Conservation (phyloP, 1,140 invertebrate species). For the Neodiprion pinetum region DNA sequence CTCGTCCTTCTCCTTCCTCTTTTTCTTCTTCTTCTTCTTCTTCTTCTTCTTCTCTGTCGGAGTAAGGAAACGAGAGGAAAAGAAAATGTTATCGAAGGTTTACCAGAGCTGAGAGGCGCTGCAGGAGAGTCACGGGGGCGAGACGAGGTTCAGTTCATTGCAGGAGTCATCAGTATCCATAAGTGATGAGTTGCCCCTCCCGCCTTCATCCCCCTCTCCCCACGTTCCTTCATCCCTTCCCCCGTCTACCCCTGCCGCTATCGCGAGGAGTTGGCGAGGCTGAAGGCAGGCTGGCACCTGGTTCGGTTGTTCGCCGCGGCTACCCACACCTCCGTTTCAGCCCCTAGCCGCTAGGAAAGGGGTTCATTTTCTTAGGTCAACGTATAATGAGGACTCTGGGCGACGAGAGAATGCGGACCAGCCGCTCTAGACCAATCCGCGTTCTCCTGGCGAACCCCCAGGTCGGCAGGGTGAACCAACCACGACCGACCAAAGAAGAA, state of each 20-base stretch:
- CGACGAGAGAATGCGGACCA: slow-evolving; percentile 37
- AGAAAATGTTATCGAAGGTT: slow-evolving; percentile 59
- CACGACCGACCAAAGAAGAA: slow-evolving; percentile 25
- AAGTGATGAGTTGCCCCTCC: slow-evolving; percentile 61
- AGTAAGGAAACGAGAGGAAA: slow-evolving; percentile 20
- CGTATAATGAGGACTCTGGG: slow-evolving; percentile 59
- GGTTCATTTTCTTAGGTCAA: slow-evolving; percentile 62
- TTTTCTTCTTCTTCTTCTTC: too few species aligned
- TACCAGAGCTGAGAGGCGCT: slow-evolving; percentile 25
- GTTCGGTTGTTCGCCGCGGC: slow-evolving; percentile 49
- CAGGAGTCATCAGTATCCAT: slow-evolving; percentile 64
- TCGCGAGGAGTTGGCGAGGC: background rate
- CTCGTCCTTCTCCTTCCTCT: too few species aligned
- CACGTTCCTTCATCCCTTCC: background rate
- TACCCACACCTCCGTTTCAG: slow-evolving; percentile 17
- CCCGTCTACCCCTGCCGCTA: too few species aligned
- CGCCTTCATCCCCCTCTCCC: background rate
- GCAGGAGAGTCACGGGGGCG: slow-evolving; percentile 28
- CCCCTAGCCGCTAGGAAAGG: slow-evolving; percentile 24
- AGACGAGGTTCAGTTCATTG: slow-evolving; percentile 56
- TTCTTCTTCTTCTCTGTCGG: slow-evolving; percentile 19
- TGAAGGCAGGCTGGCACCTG: slow-evolving; percentile 41
- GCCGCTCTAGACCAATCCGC: slow-evolving; percentile 43
- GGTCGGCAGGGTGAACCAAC: slow-evolving; percentile 30
- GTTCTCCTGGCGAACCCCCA: slow-evolving; percentile 31